phyloP scores from a whole-genome alignment of 2,888 invertebrate genomes.

The Oligia fasciuncula region DNA sequence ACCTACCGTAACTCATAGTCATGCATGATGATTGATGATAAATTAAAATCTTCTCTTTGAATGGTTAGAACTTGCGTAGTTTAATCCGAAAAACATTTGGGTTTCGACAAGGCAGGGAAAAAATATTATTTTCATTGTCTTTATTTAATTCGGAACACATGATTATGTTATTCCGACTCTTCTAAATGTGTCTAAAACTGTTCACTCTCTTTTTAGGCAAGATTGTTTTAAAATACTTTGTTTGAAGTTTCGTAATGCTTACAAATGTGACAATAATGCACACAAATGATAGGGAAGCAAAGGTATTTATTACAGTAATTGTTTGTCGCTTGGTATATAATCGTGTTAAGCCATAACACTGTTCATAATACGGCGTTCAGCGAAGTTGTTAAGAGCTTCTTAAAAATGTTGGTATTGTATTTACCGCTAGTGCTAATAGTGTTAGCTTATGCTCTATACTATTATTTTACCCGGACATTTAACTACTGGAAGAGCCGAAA shows the following conservation, averaged over 20 bases:
- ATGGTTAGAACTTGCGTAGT: neutral
- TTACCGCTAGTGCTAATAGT: constrained; percentile 33
- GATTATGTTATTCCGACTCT: neutral
- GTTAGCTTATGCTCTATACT: constrained; percentile 58
- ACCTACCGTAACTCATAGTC: too few relatives aligned
- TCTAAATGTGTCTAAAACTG: neutral
- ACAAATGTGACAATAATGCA: neutral
- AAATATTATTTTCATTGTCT: too few relatives aligned
- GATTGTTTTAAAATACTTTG: neutral
- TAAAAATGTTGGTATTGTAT: constrained; percentile 41
- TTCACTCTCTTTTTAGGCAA: neutral
- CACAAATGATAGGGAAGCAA: neutral
- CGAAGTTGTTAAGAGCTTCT: neutral
- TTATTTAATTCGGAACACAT: neutral
- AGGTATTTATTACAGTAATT: neutral
- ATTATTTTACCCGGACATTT: constrained; percentile 73
- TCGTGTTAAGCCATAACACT: neutral
- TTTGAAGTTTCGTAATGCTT: neutral
- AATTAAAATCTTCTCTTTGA: too few relatives aligned
- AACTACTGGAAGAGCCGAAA: constrained; percentile 74
- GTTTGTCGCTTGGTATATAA: constrained; percentile 28
- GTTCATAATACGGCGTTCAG: neutral
- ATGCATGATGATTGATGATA: too few relatives aligned
- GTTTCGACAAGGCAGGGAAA: neutral
- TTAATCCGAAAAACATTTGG: neutral